phyloP scores from a whole-genome alignment of 2,888 invertebrate species.

The Andrena flavipes region DNA sequence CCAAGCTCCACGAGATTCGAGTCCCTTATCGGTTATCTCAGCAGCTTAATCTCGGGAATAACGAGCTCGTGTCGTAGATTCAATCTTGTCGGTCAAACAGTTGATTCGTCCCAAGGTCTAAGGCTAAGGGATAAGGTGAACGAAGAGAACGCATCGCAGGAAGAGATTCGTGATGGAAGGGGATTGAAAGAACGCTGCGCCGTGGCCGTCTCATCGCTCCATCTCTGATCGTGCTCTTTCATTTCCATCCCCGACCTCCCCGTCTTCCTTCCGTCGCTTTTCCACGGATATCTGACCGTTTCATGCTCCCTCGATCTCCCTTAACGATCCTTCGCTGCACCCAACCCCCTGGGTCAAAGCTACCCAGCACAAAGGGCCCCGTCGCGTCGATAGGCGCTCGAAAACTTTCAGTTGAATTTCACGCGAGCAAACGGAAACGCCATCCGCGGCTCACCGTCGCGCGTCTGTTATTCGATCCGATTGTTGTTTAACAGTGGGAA shows the following conservation, averaged over 20 bases:
- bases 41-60: background rate
- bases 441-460: conserved; percentile 3
- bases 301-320: conserved; percentile 9
- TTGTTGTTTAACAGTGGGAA: conserved; percentile 24
- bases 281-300: conserved; percentile 20
- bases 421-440: conserved; percentile 21
- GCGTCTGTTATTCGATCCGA: background rate
- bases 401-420: conserved; percentile 51
- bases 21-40: background rate
- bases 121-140: background rate
- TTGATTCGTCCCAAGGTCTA: background rate
- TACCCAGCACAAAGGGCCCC: conserved; percentile 28
- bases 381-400: conserved; percentile 17
- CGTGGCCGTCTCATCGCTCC: background rate
- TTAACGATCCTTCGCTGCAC: conserved; percentile 42
- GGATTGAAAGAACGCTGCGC: background rate
- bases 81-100: background rate
- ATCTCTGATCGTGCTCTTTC: conserved; percentile 18
- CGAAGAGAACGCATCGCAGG: background rate
- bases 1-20: background rate
- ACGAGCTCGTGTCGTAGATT: background rate
- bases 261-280: conserved; percentile 9
- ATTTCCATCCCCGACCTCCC: conserved; percentile 8
- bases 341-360: conserved; percentile 52
- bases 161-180: background rate